Base-by-base conservation (phyloP, 1,140 invertebrate species). In the Plectus sambesii region DNA sequence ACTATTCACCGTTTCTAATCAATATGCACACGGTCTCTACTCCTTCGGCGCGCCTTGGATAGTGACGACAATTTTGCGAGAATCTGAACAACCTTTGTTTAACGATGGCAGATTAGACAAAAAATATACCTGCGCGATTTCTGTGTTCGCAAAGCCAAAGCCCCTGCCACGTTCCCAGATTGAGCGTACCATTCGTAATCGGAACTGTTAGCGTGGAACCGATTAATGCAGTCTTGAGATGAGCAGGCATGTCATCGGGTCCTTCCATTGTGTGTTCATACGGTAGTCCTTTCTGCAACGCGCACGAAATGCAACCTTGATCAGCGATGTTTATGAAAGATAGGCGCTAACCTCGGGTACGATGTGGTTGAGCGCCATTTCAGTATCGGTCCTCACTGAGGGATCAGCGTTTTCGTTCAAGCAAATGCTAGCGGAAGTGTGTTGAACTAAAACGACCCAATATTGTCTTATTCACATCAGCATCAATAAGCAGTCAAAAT, bases 331-430 rank as follows among this genome's bases (percentile, higher is more conserved):
- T 35, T 5, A 33, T 6, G 38, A 40, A 17, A 26, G 6, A 59
- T 29, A 6, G 4, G 23, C 26, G 1, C 20, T 5, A 53, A 50
- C 77, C 74, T 94, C 88, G 74, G 89, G 89, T 76, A 93, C 85
- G 74, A 93, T 86, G 82, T 88, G 90, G 74, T 92, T 90, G 70
- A 94, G 78, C 84, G 93, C 92, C 85, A 89, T 93, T 76, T 93
- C 87, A 85, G 92, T 90, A 69, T 94, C 89, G 69, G 88, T 85
- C 74, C 86, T 71, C 8, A 51, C 29, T 30, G 27, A 49, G 58
- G 87, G 86, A 77, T 93, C 87, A 87, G 88, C 93, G 75, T 87
- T 92, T 78, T 71, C 88, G 74, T 93, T 93, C 69, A 94, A 76
- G 57, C 87, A 86, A 70, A 94, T 78, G 78, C 87, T 92, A 67